Conservation (phyloP, 2,888 invertebrate genomes). For the Brachypterus glaber region DNA sequence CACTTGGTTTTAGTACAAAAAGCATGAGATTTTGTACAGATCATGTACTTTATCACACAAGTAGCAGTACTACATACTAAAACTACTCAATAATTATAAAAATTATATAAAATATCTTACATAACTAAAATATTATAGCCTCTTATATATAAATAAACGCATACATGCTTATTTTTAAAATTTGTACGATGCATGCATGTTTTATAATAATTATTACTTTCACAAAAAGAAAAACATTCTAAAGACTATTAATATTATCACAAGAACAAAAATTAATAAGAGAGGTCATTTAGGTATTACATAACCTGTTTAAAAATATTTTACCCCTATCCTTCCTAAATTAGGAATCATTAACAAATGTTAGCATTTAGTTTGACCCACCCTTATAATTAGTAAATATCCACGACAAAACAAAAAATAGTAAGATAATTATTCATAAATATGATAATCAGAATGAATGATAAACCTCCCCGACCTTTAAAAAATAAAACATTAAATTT, state of each 20-base stretch:
- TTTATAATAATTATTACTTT: constrained; percentile 19
- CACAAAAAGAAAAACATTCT: constrained; percentile 20
- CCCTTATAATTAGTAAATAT: too few species aligned
- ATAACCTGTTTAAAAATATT: too few species aligned
- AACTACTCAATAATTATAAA: constrained; percentile 22
- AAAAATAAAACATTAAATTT: too few species aligned
- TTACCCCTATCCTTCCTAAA: too few species aligned
- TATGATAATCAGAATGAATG: too few species aligned
- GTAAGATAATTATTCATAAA: too few species aligned
- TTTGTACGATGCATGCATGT: constrained; percentile 27
- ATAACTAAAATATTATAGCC: constrained; percentile 26
- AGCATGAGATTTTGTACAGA: constrained; percentile 27
- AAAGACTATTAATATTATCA: constrained; percentile 23
- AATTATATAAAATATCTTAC: constrained; percentile 28
- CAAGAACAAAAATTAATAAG: constrained; percentile 21
- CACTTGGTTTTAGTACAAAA: constrained; percentile 24
- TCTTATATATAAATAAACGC: constrained; percentile 24
- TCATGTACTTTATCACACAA: constrained; percentile 25
- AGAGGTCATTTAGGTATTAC: too few species aligned
- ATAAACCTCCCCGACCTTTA: too few species aligned
- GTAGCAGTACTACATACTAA: constrained; percentile 17
- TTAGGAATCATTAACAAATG: too few species aligned
- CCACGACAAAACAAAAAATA: too few species aligned
- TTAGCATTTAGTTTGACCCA: too few species aligned
- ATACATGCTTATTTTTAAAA: constrained; percentile 24